Percentiles rank a stretch among this genome's conserved stretches.
phyloP scores from a whole-genome alignment of 2,888 invertebrate genomes.

The Eupithecia vulgata region DNA sequence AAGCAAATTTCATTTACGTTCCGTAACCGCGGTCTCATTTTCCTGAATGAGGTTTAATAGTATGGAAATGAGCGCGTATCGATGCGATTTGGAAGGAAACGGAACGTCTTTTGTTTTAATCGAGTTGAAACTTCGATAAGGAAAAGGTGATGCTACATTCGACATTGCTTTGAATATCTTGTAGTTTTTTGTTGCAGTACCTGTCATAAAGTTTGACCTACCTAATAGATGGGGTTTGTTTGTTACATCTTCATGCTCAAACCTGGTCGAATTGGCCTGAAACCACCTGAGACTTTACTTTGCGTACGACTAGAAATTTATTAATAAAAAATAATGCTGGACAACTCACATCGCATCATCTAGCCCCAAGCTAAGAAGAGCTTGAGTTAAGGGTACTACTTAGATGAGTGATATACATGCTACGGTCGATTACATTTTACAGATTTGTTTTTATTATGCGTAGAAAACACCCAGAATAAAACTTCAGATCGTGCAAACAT shows the following conservation, averaged over 20 bases:
- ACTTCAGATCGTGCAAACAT: no score
- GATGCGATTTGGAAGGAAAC: constrained; percentile 51
- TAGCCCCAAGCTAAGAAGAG: no score
- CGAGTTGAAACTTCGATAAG: constrained; percentile 65
- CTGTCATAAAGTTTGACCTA: neutral
- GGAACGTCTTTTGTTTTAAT: constrained; percentile 64
- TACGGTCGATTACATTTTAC: no score
- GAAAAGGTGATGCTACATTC: constrained; percentile 37
- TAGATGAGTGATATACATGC: no score
- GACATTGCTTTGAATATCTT: neutral
- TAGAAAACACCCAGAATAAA: no score
- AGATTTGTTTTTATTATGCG: no score
- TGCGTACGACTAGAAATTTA: no score
- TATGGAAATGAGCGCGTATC: constrained; percentile 60
- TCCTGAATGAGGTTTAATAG: constrained; percentile 50
- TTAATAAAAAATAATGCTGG: no score
- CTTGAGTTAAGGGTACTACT: no score
- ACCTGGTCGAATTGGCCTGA: neutral
- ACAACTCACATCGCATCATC: no score
- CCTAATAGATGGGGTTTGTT: neutral
- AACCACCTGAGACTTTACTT: no score
- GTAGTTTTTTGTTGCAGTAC: neutral
- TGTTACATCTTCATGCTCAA: neutral
- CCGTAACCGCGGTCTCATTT: constrained; percentile 32
- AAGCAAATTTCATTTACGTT: constrained; percentile 35